Evolutionary conservation across 2,113 vertebrate genomes (phyloP).

Genomic region (Peromyscus polionotus): DNA sequence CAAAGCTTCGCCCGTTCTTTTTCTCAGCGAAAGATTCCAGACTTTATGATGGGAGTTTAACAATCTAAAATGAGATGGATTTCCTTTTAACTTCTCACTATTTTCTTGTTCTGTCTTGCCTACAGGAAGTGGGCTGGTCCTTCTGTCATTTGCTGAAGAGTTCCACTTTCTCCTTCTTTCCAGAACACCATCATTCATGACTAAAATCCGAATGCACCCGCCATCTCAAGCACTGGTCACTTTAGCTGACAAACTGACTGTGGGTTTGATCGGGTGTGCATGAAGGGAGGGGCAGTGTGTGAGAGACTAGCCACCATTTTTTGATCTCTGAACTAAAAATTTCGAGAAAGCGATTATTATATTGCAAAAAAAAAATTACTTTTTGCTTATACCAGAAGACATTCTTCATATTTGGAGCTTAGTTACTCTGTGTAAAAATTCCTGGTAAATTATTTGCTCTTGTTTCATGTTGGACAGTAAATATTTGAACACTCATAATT

Average conservation of each 20-base stretch:
- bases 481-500: conserved; percentile 68
- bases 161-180: neutral
- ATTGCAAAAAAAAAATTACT: neutral
- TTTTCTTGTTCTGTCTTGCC: neutral
- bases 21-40: neutral
- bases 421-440: conserved; percentile 48
- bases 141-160: neutral
- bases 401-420: neutral
- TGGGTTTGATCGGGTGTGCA: neutral
- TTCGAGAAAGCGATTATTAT: neutral
- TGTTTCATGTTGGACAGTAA: conserved; percentile 42
- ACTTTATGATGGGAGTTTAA: neutral
- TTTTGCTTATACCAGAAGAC: neutral
- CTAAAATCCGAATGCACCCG: neutral
- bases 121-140: neutral
- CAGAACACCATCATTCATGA: neutral
- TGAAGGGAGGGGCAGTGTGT: neutral
- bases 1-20: neutral
- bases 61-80: neutral
- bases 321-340: neutral
- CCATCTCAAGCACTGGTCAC: neutral
- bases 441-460: conserved; percentile 51
- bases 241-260: conserved; percentile 41
- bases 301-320: neutral
- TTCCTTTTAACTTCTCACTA: neutral